A percentile compares a stretch with the other conserved stretches of the same genome.
These are phyloP conservation scores for Camponotus pennsylvanicus DNA, from an alignment of 1,140 invertebrate genomes.

Conservation along the genomic window DNA sequence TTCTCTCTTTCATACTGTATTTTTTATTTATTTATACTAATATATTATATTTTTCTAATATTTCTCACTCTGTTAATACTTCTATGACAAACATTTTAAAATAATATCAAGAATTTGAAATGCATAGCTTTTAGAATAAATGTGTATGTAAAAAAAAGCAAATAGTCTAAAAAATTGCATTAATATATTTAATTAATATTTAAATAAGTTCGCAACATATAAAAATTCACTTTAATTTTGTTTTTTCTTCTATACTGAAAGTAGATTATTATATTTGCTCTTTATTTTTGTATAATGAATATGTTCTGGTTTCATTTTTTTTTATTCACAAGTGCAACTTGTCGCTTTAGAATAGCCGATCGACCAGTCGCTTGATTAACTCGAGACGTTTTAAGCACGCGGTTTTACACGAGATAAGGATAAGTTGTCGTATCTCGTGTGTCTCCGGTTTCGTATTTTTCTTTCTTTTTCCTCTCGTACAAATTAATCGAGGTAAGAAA, in stretches of 20 bases:
- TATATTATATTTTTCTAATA: background rate
- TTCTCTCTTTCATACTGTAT: no score
- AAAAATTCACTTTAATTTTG: background rate
- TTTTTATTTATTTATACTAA: constrained; percentile 13
- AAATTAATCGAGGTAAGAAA: constrained; percentile 60
- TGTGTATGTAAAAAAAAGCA: background rate
- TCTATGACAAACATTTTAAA: background rate
- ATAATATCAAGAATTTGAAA: background rate
- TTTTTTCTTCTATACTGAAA: background rate
- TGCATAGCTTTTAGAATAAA: background rate
- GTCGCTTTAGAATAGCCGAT: constrained; percentile 35
- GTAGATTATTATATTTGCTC: background rate
- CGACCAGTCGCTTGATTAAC: constrained; percentile 54
- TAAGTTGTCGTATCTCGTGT: constrained; percentile 52
- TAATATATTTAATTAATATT: background rate
- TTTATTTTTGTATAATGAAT: background rate
- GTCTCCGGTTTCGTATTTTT: constrained; percentile 6
- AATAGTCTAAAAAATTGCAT: background rate
- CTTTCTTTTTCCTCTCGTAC: constrained; percentile 31
- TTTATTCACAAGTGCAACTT: background rate
- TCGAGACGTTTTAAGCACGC: constrained; percentile 45
- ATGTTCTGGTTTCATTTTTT: background rate
- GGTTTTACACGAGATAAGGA: constrained; percentile 54
- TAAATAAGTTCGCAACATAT: background rate
- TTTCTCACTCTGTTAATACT: background rate